Evolutionary conservation across 2,888 invertebrate genomes (phyloP).

Genomic region (Cerceris ruficornis): DNA sequence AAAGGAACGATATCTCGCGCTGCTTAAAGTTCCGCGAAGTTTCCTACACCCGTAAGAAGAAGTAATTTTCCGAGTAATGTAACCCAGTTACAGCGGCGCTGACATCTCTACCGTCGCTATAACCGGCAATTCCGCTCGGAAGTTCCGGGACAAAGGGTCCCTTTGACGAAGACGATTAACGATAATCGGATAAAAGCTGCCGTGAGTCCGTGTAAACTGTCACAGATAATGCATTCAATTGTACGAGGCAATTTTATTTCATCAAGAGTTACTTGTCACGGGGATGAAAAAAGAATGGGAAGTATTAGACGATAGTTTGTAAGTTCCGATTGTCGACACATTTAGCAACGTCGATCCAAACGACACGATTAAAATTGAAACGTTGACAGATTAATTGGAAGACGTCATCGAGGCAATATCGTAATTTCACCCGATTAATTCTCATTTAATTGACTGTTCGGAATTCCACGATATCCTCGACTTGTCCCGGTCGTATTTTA

Average conservation of each 20-base stretch:
- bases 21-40: slow-evolving; percentile 48
- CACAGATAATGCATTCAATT: slow-evolving; percentile 17
- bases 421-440: too few relatives aligned
- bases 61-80: slow-evolving; percentile 52
- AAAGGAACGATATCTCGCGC: slow-evolving; percentile 54
- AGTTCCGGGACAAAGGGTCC: slow-evolving; percentile 47
- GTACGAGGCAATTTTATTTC: background rate
- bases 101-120: slow-evolving; percentile 31
- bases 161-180: slow-evolving; percentile 45
- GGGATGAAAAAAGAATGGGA: too few relatives aligned
- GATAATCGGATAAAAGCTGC: background rate
- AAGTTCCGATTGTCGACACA: too few relatives aligned
- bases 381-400: too few relatives aligned
- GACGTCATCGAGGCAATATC: too few relatives aligned
- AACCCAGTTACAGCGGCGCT: slow-evolving; percentile 42
- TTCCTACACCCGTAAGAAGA: slow-evolving; percentile 40
- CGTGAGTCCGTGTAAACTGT: slow-evolving; percentile 1
- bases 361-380: too few relatives aligned
- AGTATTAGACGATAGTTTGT: too few relatives aligned
- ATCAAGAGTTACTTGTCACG: background rate
- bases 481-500: background rate
- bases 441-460: too few relatives aligned
- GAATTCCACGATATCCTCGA: too few relatives aligned
- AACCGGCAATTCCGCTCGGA: slow-evolving; percentile 49
- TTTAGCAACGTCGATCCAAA: too few relatives aligned